These are phyloP conservation scores for Drosophila miranda DNA, from an alignment of 1,140 invertebrate genomes.

Conservation along the genomic window DNA sequence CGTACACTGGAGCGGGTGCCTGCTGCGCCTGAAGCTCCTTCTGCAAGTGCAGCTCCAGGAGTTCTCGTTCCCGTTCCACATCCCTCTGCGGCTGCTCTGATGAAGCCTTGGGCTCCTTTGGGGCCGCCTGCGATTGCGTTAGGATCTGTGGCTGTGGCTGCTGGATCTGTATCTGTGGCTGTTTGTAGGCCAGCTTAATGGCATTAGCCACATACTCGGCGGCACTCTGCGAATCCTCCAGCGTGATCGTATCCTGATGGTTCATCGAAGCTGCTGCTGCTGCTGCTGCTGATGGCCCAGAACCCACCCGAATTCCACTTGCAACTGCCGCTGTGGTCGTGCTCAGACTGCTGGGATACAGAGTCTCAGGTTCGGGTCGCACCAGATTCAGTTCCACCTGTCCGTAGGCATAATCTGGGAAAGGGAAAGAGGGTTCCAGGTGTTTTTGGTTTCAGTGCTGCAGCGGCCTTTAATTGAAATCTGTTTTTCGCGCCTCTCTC, in stretches of 20 bases:
- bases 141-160: neutral
- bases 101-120: conserved; percentile 14
- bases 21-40: conserved; percentile 38
- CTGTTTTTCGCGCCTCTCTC: too few species aligned
- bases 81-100: conserved; percentile 8
- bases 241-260: conserved; percentile 5
- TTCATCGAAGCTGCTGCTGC: neutral
- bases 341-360: conserved; percentile 47
- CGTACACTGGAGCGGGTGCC: conserved; percentile 63
- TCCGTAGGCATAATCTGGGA: conserved; percentile 63
- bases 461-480: neutral
- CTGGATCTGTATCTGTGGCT: conserved; percentile 49
- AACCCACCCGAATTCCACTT: neutral
- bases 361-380: conserved; percentile 61
- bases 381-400: conserved; percentile 72
- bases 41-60: conserved; percentile 45
- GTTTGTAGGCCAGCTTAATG: conserved; percentile 73
- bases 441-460: neutral
- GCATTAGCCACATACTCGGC: conserved; percentile 79
- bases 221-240: conserved; percentile 76
- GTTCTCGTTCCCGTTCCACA: conserved; percentile 33
- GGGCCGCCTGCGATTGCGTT: conserved; percentile 9
- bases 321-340: conserved; percentile 38
- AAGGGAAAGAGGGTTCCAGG: neutral
- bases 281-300: conserved; percentile 10